These are phyloP conservation scores for Apodemia mormo DNA, from an alignment of 2,888 invertebrate species.

Conservation along the genomic window DNA sequence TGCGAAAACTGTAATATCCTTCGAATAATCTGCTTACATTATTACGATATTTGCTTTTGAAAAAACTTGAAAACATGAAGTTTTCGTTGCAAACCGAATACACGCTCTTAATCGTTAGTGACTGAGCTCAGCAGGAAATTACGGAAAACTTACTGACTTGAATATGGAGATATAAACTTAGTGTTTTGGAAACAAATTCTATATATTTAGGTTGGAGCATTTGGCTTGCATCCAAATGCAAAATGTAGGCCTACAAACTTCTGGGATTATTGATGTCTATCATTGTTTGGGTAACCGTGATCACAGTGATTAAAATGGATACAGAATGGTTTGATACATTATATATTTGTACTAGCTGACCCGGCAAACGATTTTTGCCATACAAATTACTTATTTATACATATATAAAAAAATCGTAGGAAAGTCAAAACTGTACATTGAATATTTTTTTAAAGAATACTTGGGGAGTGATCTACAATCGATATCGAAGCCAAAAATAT, in stretches of 20 bases:
- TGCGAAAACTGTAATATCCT: no score
- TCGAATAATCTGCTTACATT: no score
- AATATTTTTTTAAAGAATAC: no score
- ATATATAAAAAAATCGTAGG: no score
- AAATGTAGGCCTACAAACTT: constrained; percentile 27
- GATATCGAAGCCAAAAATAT: no score
- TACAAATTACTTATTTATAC: no score
- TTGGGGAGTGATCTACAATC: no score
- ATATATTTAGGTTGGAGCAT: constrained; percentile 34
- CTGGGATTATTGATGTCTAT: constrained; percentile 20
- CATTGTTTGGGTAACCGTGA: constrained; percentile 1
- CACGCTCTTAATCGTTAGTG: background rate
- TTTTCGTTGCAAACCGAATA: background rate
- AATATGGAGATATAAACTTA: constrained; percentile 13
- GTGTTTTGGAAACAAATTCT: constrained; percentile 23
- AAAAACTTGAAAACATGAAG: background rate
- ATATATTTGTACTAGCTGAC: no score
- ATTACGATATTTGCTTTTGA: no score
- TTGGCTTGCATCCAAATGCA: constrained; percentile 36
- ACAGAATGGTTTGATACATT: background rate
- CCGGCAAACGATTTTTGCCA: no score
- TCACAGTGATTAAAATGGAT: constrained; percentile 8
- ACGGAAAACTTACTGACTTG: constrained; percentile 15
- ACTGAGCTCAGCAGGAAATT: constrained; percentile 2
- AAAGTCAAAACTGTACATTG: no score